phyloP scores from a whole-genome alignment of 2,888 invertebrate genomes.

The Clivina fossor region DNA sequence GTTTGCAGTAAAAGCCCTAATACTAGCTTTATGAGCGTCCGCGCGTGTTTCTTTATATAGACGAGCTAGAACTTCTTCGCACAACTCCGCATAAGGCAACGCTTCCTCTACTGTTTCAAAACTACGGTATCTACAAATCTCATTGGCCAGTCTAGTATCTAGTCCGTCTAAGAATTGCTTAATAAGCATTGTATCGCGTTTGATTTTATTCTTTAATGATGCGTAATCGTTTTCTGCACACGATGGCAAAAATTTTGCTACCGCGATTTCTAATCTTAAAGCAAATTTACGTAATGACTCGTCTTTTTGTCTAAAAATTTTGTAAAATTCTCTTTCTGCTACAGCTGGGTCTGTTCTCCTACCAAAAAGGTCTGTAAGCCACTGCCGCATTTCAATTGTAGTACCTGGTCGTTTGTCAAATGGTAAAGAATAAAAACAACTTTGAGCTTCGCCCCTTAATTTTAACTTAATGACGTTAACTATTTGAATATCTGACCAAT shows the following conservation, averaged over 20 bases:
- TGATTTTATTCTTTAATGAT: too few species aligned
- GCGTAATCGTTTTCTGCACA: too few species aligned
- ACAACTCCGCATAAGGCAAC: too few species aligned
- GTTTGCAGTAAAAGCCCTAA: too few species aligned
- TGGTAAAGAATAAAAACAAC: constrained; percentile 1
- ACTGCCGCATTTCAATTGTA: neutral
- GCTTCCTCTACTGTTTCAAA: too few species aligned
- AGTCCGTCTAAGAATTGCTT: too few species aligned
- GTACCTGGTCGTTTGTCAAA: neutral
- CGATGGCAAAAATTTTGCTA: neutral
- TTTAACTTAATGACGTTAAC: neutral
- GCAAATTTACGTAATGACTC: constrained; percentile 4
- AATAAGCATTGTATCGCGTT: too few species aligned
- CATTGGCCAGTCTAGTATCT: too few species aligned
- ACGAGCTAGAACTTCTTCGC: too few species aligned
- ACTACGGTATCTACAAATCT: too few species aligned
- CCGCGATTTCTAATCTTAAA: neutral
- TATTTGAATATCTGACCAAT: neutral
- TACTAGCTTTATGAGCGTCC: too few species aligned
- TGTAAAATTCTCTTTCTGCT: constrained; percentile 2
- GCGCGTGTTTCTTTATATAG: too few species aligned
- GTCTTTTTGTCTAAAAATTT: neutral
- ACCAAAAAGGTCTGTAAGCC: neutral
- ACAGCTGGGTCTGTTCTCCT: neutral
- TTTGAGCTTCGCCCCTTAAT: neutral